phyloP scores from a whole-genome alignment of 2,113 vertebrate genomes.

The Hyperoodon ampullatus region DNA sequence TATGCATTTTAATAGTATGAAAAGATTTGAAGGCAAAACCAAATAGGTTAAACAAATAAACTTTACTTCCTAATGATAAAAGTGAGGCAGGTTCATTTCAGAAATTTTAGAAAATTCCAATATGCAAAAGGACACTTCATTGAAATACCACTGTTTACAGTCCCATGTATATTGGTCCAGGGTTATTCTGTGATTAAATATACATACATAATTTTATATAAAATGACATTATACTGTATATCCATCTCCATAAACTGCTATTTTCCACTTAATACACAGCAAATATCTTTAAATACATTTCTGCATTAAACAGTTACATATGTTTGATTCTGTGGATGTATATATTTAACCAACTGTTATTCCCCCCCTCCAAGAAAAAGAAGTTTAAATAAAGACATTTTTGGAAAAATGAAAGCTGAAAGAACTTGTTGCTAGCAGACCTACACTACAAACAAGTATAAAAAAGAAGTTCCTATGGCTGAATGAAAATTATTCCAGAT shows the following conservation, averaged over 20 bases:
- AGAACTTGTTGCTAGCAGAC: not conserved
- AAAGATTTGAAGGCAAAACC: not conserved
- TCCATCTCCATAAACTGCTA: not conserved
- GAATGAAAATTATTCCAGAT: slow-evolving; percentile 34
- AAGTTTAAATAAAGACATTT: slow-evolving; percentile 5
- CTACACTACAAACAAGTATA: not conserved
- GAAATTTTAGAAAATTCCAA: not conserved
- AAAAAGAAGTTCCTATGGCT: not conserved
- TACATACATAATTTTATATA: not conserved
- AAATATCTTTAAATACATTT: slow-evolving; percentile 9
- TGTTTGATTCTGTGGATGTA: not conserved
- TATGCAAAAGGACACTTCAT: not conserved
- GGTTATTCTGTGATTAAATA: not conserved
- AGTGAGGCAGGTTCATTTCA: not conserved
- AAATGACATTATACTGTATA: not conserved
- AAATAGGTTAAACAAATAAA: not conserved
- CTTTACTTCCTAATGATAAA: not conserved
- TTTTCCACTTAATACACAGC: not conserved
- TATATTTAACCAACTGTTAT: not conserved
- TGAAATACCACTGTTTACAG: not conserved
- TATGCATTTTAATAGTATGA: not conserved
- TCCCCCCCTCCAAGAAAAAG: rapidly evolving
- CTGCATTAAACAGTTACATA: not conserved
- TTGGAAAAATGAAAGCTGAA: not conserved
- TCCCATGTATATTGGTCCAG: not conserved